These are phyloP conservation scores for Zosterops borbonicus DNA, from an alignment of 2,113 vertebrate species.

Conservation along the genomic window DNA sequence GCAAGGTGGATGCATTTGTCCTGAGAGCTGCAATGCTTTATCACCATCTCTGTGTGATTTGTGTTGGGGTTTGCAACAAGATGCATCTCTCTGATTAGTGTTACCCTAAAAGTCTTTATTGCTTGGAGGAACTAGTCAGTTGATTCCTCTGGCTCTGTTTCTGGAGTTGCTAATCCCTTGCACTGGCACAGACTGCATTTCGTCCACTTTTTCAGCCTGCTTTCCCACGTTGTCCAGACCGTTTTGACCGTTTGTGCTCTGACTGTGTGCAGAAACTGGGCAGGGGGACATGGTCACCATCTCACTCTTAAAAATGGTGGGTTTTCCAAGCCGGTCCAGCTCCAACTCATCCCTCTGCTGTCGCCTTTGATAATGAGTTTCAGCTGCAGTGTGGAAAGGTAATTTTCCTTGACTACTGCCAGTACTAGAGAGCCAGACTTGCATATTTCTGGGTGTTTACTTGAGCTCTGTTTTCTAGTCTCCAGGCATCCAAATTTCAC, in stretches of 20 bases:
- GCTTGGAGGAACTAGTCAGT: not conserved
- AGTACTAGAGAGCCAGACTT: slow-evolving; percentile 32
- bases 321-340: slow-evolving; percentile 10
- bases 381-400: slow-evolving; percentile 59
- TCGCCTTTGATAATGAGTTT: slow-evolving; percentile 37
- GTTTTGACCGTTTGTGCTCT: rapidly evolving
- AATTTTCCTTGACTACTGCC: slow-evolving; percentile 64
- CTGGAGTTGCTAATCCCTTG: not conserved
- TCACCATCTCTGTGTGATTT: not conserved
- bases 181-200: not conserved
- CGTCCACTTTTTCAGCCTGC: not conserved
- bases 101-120: not conserved
- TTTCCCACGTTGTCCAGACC: not conserved
- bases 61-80: not conserved
- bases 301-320: not conserved
- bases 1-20: not conserved
- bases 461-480: slow-evolving; percentile 51
- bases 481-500: slow-evolving; percentile 29
- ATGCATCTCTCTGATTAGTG: not conserved
- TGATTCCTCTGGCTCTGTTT: not conserved
- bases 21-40: not conserved
- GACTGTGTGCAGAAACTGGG: not conserved
- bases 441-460: slow-evolving; percentile 59
- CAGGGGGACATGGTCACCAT: not conserved
- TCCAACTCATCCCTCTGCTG: slow-evolving; percentile 42